These are phyloP conservation scores for Acheta domesticus DNA, from an alignment of 2,888 invertebrate genomes.

Conservation along the genomic window DNA sequence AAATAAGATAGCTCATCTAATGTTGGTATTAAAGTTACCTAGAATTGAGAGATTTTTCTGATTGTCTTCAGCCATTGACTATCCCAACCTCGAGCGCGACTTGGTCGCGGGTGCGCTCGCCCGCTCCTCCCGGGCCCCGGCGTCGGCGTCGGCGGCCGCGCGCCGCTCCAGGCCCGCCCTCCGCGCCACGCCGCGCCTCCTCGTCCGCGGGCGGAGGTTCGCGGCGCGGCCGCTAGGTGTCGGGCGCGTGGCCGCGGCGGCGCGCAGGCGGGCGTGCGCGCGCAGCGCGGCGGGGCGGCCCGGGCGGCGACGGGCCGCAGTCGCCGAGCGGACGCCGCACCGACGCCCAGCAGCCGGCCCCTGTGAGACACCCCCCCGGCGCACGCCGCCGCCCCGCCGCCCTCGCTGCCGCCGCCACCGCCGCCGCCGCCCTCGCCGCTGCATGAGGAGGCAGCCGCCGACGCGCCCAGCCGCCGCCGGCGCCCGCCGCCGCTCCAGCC, in stretches of 20 bases:
- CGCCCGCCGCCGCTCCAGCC: not conserved
- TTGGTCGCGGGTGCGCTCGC: too few relatives aligned
- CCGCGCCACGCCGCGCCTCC: not conserved
- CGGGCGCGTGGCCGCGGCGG: not conserved
- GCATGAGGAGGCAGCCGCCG: not conserved
- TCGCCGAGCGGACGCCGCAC: slow-evolving; percentile 11
- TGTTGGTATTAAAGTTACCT: too few relatives aligned
- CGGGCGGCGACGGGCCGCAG: not conserved
- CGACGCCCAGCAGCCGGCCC: slow-evolving; percentile 11
- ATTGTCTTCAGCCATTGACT: too few relatives aligned
- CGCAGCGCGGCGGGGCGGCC: not conserved
- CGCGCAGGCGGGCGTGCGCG: not conserved
- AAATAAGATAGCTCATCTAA: too few relatives aligned
- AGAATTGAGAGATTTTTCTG: too few relatives aligned
- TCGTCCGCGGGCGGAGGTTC: not conserved
- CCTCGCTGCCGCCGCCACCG: not conserved
- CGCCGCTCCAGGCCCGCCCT: not conserved
- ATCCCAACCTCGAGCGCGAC: too few relatives aligned
- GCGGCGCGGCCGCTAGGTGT: not conserved
- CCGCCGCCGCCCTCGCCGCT: not conserved
- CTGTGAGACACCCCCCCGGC: not conserved
- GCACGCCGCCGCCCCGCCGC: not conserved
- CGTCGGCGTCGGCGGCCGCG: too few relatives aligned
- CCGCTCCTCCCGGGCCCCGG: too few relatives aligned
- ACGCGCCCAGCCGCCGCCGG: not conserved